Evolutionary conservation across 1,140 invertebrate species (phyloP).

Genomic region (Megathymus violae): DNA sequence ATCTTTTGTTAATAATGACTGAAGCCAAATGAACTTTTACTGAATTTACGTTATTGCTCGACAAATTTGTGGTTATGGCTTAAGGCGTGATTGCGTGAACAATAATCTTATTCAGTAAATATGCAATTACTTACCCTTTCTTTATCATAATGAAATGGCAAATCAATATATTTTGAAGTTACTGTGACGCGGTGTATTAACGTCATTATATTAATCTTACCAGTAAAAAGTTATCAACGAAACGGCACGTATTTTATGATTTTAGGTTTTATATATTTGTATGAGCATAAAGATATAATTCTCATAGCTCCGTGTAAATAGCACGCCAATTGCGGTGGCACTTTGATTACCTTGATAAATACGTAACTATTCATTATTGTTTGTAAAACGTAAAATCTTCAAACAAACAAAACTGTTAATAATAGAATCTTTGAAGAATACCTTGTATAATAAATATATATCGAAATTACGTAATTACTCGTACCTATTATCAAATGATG

Average conservation of each 20-base stretch:
- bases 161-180: neutral
- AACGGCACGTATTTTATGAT: neutral
- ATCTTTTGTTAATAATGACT: slow-evolving; percentile 26
- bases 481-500: too few relatives aligned
- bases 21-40: slow-evolving; percentile 25
- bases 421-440: too few relatives aligned
- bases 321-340: neutral
- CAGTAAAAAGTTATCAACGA: neutral
- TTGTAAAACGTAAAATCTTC: too few relatives aligned
- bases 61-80: slow-evolving; percentile 23
- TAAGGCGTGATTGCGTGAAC: neutral
- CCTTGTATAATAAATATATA: too few relatives aligned
- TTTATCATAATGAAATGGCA: neutral
- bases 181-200: neutral
- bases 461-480: too few relatives aligned
- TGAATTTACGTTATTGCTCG: slow-evolving; percentile 20
- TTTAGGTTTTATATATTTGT: neutral
- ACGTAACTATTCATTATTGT: neutral
- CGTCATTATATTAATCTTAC: neutral
- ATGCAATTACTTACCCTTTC: neutral
- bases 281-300: slow-evolving; percentile 4
- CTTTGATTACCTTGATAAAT: neutral
- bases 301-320: neutral
- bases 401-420: too few relatives aligned
- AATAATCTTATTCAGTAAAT: slow-evolving; percentile 8